Percentiles rank a stretch among this genome's conserved stretches.
These are phyloP conservation scores for Sander lucioperca DNA, from an alignment of 2,113 vertebrate species.

Conservation along the genomic window DNA sequence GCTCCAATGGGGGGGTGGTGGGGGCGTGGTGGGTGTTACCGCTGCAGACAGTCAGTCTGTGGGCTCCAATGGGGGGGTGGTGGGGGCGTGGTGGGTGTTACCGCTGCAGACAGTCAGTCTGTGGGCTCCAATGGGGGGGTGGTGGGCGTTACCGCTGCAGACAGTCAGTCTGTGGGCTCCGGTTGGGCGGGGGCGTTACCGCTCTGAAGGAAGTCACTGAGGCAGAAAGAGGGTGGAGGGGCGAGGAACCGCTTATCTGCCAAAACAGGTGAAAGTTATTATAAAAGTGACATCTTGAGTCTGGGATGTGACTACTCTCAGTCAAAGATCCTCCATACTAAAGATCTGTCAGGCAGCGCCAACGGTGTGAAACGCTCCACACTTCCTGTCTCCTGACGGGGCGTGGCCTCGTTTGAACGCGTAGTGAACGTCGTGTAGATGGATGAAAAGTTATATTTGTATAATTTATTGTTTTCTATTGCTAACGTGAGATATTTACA, in stretches of 20 bases:
- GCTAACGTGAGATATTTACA: no score
- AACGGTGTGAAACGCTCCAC: no score
- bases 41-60: no score
- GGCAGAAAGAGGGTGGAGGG: neutral
- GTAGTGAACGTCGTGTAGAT: no score
- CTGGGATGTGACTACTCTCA: neutral
- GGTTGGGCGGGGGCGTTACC: neutral
- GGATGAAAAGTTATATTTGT: no score
- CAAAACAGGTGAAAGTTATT: neutral
- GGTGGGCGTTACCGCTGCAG: neutral
- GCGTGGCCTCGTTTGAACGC: no score
- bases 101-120: neutral
- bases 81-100: no score
- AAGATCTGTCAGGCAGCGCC: no score
- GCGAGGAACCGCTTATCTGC: neutral
- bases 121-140: neutral
- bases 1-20: neutral
- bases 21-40: neutral
- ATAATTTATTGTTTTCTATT: no score
- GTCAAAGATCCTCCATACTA: no score
- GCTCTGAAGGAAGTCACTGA: slow-evolving; percentile 7
- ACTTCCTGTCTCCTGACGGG: no score
- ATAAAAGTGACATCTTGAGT: neutral
- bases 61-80: no score
- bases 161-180: neutral